phyloP scores from a whole-genome alignment of 2,797 vertebrate species.

The Myoxocephalus aenaeus region DNA sequence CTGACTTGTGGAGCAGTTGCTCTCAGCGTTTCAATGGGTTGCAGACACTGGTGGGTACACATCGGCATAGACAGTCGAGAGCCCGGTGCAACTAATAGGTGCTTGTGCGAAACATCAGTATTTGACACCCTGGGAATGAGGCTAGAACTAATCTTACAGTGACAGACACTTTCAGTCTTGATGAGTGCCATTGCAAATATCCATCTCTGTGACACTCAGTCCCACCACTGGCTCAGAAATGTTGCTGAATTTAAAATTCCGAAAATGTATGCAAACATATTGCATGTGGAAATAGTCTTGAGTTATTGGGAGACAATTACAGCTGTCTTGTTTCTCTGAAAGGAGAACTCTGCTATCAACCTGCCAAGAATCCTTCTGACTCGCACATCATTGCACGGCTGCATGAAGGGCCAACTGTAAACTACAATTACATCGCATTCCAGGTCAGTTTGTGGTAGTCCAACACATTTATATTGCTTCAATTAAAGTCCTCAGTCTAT shows the following conservation, averaged over 20 bases:
- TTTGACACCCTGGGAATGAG: not conserved
- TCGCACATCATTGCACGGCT: constrained; percentile 44
- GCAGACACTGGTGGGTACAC: not conserved
- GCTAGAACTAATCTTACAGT: not conserved
- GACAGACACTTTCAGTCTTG: not conserved
- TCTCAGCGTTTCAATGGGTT: not conserved
- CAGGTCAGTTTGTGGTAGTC: constrained; percentile 80
- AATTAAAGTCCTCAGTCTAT: constrained; percentile 69
- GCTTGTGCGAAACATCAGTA: too few species aligned
- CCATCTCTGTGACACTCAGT: not conserved
- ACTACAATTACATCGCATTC: constrained; percentile 80
- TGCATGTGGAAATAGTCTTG: constrained; percentile 52
- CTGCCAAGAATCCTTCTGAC: constrained; percentile 50
- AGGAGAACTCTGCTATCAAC: constrained; percentile 27
- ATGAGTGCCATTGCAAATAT: not conserved
- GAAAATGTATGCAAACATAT: constrained; percentile 36
- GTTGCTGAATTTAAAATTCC: constrained; percentile 20
- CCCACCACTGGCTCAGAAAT: constrained; percentile 22
- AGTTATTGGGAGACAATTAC: constrained; percentile 49
- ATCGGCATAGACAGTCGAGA: not conserved
- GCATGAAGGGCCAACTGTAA: constrained; percentile 65
- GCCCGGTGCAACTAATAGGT: too few species aligned
- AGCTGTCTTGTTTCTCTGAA: constrained; percentile 49
- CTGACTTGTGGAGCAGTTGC: not conserved
- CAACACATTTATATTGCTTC: constrained; percentile 75